These are phyloP conservation scores for Rhizomys pruinosus DNA, from an alignment of 2,113 vertebrate genomes.

Conservation along the genomic window DNA sequence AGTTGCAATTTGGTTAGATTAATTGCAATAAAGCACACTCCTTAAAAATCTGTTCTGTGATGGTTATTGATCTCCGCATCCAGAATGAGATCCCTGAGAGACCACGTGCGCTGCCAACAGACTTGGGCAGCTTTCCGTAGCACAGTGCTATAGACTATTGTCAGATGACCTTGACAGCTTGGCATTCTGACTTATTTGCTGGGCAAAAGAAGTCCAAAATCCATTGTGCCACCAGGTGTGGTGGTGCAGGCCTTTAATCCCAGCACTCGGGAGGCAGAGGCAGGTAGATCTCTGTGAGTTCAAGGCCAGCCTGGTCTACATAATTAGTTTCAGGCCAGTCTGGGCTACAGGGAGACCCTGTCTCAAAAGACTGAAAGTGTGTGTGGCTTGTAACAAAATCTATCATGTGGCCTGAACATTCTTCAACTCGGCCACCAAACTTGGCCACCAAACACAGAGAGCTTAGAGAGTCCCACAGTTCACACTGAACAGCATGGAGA, in stretches of 20 bases:
- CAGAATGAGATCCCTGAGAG: neutral
- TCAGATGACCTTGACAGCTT: neutral
- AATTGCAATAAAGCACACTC: neutral
- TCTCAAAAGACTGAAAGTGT: no score
- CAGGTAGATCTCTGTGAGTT: no score
- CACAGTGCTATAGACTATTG: neutral
- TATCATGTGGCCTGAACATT: neutral
- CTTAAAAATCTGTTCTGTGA: neutral
- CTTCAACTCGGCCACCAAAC: neutral
- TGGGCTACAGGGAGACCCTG: no score
- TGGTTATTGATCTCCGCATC: constrained; percentile 5
- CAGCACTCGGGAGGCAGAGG: no score
- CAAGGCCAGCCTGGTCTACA: no score
- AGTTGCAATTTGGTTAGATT: neutral
- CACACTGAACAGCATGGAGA: neutral
- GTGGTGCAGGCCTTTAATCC: no score
- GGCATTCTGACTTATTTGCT: neutral
- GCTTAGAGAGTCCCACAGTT: neutral
- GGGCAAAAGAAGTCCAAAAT: neutral
- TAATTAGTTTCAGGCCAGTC: no score
- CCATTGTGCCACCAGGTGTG: neutral
- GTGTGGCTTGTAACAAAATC: no score
- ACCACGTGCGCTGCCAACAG: neutral
- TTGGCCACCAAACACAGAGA: neutral
- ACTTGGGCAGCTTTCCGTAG: neutral